Percentiles rank a stretch among this genome's conserved stretches.
Evolutionary conservation across 2,113 vertebrate genomes (phyloP).

Genomic region (Conger conger): DNA sequence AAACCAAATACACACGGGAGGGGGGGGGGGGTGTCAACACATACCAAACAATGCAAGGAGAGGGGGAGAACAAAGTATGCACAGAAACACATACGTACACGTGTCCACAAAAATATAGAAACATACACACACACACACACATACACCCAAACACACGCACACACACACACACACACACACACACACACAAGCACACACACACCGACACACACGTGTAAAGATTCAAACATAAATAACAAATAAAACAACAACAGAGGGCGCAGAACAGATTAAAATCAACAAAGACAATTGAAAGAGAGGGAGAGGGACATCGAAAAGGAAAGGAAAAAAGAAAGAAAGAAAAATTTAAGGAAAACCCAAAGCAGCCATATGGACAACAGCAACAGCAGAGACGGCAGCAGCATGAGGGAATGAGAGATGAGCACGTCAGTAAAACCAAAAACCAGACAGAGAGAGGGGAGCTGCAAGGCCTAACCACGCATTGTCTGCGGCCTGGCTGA

Average conservation of each 20-base stretch:
- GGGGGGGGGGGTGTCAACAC: neutral
- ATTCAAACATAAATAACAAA: conserved; percentile 30
- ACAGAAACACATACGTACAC: conserved; percentile 8
- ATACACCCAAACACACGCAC: neutral
- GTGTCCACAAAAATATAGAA: conserved; percentile 3
- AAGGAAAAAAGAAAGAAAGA: conserved; percentile 42
- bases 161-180: neutral
- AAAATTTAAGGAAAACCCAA: conserved; percentile 41
- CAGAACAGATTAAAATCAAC: conserved; percentile 20
- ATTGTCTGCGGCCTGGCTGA: neutral
- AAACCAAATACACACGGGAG: conserved; percentile 31
- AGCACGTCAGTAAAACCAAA: conserved; percentile 20
- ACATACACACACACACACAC: conserved; percentile 16
- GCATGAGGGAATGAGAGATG: conserved; percentile 4
- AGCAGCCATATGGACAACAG: conserved; percentile 37
- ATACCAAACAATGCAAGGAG: neutral
- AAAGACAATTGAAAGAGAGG: conserved; percentile 21
- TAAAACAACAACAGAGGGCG: conserved; percentile 22
- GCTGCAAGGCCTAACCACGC: conserved; percentile 30
- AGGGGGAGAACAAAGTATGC: conserved; percentile 22
- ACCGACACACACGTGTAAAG: too few relatives aligned
- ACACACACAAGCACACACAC: neutral
- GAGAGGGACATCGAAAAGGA: conserved; percentile 26
- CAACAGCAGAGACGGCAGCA: conserved; percentile 20
- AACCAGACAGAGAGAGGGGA: conserved; percentile 55